Percentiles rank a stretch among this genome's conserved stretches.
Evolutionary conservation across 2,888 invertebrate species (phyloP).

Genomic region (Slavum lentiscoides): DNA sequence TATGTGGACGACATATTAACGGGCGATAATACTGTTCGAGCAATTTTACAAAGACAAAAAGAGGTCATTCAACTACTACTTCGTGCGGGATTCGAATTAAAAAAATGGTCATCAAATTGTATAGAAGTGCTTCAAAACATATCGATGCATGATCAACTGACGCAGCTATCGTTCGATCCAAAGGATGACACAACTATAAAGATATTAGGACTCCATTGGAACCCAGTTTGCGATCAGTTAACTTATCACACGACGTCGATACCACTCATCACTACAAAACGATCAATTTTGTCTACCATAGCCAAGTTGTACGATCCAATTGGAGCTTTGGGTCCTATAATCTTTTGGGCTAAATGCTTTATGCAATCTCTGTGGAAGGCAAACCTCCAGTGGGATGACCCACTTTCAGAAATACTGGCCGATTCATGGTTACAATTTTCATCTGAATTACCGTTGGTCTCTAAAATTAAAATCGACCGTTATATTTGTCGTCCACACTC

Average conservation of each 20-base stretch:
- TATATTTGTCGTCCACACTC: too few species aligned
- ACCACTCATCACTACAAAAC: constrained; percentile 18
- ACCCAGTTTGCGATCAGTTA: background rate
- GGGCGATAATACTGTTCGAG: constrained; percentile 52
- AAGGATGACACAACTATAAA: constrained; percentile 17
- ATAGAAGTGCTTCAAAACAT: background rate
- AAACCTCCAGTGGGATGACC: constrained; percentile 55
- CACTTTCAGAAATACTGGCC: constrained; percentile 33
- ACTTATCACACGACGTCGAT: background rate
- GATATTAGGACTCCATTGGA: constrained; percentile 4
- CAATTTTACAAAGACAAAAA: constrained; percentile 41
- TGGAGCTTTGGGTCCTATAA: constrained; percentile 51
- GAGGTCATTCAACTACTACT: background rate
- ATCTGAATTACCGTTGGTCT: background rate
- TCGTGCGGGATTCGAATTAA: constrained; percentile 4
- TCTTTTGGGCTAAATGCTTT: constrained; percentile 20
- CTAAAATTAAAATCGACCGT: background rate
- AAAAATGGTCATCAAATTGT: constrained; percentile 28
- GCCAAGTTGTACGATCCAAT: constrained; percentile 23
- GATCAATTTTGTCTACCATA: constrained; percentile 40
- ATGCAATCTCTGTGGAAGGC: constrained; percentile 55
- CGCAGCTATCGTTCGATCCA: background rate
- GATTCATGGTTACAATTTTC: too few species aligned
- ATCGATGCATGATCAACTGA: background rate
- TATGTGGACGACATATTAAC: background rate